These are phyloP conservation scores for Mechanitis messenoides DNA, from an alignment of 2,888 invertebrate species.

Conservation along the genomic window DNA sequence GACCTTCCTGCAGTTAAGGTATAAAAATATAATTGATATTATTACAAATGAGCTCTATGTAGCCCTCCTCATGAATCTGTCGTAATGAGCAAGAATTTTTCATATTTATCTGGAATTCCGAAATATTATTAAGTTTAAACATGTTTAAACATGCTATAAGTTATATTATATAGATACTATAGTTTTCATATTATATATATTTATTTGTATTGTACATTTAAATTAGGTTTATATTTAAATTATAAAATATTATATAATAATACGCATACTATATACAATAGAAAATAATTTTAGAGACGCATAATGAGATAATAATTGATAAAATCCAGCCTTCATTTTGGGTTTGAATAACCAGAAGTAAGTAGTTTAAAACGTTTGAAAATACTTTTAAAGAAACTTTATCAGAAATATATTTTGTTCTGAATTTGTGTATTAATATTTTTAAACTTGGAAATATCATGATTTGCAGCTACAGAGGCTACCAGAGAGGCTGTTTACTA, in stretches of 20 bases:
- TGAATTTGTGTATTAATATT: background rate
- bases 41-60: background rate
- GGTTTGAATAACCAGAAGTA: background rate
- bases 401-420: background rate
- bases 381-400: background rate
- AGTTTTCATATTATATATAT: no score
- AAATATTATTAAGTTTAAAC: no score
- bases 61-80: no score
- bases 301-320: slow-evolving; percentile 1
- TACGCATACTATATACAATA: background rate
- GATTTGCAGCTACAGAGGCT: no score
- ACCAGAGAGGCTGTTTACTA: no score
- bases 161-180: no score
- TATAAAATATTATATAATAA: no score
- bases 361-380: background rate
- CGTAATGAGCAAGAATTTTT: no score
- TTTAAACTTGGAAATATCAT: background rate
- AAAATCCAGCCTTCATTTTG: background rate
- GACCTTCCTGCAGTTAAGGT: slow-evolving; percentile 53
- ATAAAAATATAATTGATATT: slow-evolving; percentile 8
- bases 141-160: no score
- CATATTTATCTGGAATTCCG: no score
- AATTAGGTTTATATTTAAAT: background rate
- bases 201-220: no score
- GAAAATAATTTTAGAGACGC: background rate